phyloP scores from a whole-genome alignment of 64 coral and sea anemone genomes.

The Montipora sp. region DNA sequence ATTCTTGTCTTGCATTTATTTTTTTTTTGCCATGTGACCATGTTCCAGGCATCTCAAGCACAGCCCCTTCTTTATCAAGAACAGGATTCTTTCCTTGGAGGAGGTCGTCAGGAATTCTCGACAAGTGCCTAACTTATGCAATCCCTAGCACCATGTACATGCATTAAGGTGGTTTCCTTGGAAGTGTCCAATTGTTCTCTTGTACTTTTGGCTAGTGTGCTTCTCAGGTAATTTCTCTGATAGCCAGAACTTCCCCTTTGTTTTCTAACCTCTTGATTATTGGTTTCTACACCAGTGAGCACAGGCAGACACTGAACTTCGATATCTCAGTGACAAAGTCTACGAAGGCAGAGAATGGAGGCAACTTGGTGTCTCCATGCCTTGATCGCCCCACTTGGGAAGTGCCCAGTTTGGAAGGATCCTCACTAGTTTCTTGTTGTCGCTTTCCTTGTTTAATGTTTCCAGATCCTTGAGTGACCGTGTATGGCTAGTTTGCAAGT shows the following conservation, averaged over 20 bases:
- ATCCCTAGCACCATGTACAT: slow-evolving; percentile 4
- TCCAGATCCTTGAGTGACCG: slow-evolving; percentile 4
- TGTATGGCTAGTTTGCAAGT: slow-evolving; percentile 2
- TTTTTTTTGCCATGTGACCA: slow-evolving; percentile 66
- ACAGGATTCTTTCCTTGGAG: neutral
- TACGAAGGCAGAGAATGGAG: slow-evolving; percentile 17
- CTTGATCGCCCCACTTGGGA: slow-evolving; percentile 35
- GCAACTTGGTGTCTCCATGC: slow-evolving; percentile 36
- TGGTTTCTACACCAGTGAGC: neutral
- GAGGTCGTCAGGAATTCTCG: neutral
- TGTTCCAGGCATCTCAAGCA: slow-evolving; percentile 38
- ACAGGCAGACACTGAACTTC: slow-evolving; percentile 5
- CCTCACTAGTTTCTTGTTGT: slow-evolving; percentile 37
- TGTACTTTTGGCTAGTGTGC: neutral
- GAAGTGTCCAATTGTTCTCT: neutral
- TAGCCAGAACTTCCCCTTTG: neutral
- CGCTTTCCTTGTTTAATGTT: slow-evolving; percentile 42
- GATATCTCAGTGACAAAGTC: slow-evolving; percentile 17
- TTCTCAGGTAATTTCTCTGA: neutral
- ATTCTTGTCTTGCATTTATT: slow-evolving; percentile 25
- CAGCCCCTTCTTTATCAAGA: slow-evolving; percentile 37
- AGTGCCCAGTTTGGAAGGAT: slow-evolving; percentile 20
- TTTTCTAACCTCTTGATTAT: neutral
- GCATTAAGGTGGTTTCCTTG: neutral
- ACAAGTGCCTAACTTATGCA: slow-evolving; percentile 30